Conservation (phyloP, 2,888 invertebrate genomes). For the Cremastinae sp. region DNA sequence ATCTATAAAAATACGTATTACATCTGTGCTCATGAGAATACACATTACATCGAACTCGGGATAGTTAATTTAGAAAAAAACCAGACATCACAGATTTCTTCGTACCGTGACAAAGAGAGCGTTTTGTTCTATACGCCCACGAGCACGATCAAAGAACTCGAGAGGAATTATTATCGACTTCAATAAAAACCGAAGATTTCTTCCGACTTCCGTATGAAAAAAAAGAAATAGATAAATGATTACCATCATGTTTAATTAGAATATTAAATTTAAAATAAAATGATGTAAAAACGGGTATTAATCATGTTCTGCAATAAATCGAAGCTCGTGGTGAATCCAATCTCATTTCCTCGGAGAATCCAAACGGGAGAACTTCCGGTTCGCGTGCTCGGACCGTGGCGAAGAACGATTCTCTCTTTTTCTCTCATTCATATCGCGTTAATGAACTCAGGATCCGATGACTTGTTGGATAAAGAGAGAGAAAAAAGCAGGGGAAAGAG, state of each 20-base stretch:
- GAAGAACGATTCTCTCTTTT: neutral
- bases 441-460: slow-evolving; percentile 38
- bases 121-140: slow-evolving; percentile 43
- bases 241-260: too few relatives aligned
- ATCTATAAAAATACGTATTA: neutral
- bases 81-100: slow-evolving; percentile 43
- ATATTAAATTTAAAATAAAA: too few relatives aligned
- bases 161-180: neutral
- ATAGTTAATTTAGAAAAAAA: slow-evolving; percentile 25
- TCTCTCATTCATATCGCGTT: slow-evolving; percentile 36
- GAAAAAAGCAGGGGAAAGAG: neutral
- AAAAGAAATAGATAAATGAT: too few relatives aligned
- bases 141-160: slow-evolving; percentile 2
- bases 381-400: slow-evolving; percentile 7
- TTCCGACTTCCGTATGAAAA: too few relatives aligned
- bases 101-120: neutral
- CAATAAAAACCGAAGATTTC: neutral
- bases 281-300: too few relatives aligned
- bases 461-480: slow-evolving; percentile 20
- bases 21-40: neutral
- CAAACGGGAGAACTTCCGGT: slow-evolving; percentile 42
- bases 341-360: slow-evolving; percentile 27
- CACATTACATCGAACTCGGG: neutral
- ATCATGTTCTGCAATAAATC: neutral
- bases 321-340: neutral